Evolutionary conservation across 2,888 invertebrate species (phyloP), one percentile per base, ranked within the genome.

Genomic region (Candidula unifasciata): DNA sequence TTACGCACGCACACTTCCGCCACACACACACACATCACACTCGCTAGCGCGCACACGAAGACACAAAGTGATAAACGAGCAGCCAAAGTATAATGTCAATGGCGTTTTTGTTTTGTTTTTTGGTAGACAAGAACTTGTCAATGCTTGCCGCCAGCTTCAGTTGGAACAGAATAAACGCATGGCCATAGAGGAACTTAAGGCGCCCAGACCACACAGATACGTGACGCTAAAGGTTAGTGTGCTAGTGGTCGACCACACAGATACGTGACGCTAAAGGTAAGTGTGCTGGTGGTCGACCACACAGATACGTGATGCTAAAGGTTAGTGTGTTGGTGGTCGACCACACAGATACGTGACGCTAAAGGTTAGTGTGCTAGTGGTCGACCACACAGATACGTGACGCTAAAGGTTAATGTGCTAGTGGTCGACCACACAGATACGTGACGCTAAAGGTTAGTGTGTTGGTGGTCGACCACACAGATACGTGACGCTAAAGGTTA

Each of bases 361-460:
- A 21, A 54, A 77, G 82, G 74, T 52, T 54, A 76, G 35, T 18
- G 21, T 2, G 60, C 16, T 13, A 30, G 54, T 44, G 37, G 66
- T 52, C 30, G 76, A 24, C n/a, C 21, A 44, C 74, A 82, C 37
- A 76, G 68, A 76, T 44, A 68, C 27, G 16, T 44, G 18, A 33
- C 54, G 10, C n/a, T 64, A 21, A 54, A 77, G 82, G 74, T 52
- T 54, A 76, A 27, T 18, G 21, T 2, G 60, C 16, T 13, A 30
- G 54, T 44, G 37, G 66, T 52, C 30, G 76, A 24, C n/a, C 21
- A 44, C 74, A 82, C 37, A 76, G 68, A 76, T 44, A 68, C 27
- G 16, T 44, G 18, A 33, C 54, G 10, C n/a, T 64, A 21, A 54
- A 77, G 82, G 74, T 52, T 54, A 76, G 35, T 18, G 21, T 2